Evolutionary conservation across 2,797 vertebrate genomes (phyloP), one percentile per base, ranked within the genome.

Genomic region (Onychomys arenicola): DNA sequence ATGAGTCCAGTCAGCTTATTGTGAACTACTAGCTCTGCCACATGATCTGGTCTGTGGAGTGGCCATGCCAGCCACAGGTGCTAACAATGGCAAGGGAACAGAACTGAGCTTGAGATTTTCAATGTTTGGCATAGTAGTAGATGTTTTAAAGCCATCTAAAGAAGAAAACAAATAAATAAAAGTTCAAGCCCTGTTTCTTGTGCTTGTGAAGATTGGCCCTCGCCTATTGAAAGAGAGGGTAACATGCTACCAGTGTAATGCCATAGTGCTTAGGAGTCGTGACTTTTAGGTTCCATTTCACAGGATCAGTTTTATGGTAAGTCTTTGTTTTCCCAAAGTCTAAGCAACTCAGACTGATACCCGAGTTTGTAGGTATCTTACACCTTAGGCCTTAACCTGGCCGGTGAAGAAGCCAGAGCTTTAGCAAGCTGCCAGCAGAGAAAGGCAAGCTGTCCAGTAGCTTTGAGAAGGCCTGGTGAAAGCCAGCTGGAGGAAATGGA

Each of bases 351-450:
- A 5, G 14, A 4, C 61, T 77, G 77, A 34, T 40, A 65, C 57
- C 87, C 65, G 29, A 96, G 94, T 89, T 86, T 75, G 29, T 25
- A 77, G 57, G 65, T 84, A 69, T 2, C 80, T 88, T 91, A 85
- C 69, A 94, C 59, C 82, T 65, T 91, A 92, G 71, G 61, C 73
- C 90, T 77, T 95, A 94, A 61, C 84, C 73, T 46, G 29, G 40
- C 67, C 78, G 89, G 88, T 82, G 84, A 49, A 77, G n/a, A 87
- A 17, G 65, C 67, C 63, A 16, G 34, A 40, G 32, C 65, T 75
- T 90, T 92, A 96, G 77, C 49, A 81, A 40, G 55, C 83, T 52
- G 52, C 89, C 77, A 29, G 7, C 65, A 11, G 73, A 37, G 27
- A 67, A 32, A 67, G 46, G 32, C 63, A 52, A 43, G 67, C 32